Evolutionary conservation across 2,888 invertebrate genomes (phyloP), one percentile per base, ranked within the genome.

Genomic region (Cerastis leucographa): DNA sequence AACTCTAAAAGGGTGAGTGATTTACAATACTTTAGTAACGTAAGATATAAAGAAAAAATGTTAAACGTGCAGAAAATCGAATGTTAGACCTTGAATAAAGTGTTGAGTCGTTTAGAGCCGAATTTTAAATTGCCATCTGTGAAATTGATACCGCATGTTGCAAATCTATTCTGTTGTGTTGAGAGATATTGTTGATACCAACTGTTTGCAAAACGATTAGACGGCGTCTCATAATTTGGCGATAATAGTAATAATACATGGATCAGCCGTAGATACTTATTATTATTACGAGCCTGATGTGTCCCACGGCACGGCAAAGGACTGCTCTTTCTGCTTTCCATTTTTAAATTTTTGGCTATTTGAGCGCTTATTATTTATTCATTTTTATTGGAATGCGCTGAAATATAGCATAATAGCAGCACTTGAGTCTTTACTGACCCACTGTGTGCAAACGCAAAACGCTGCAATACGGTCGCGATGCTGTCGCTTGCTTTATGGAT

Each of bases 1-100:
- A 75, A 75, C 68, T 68, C 61, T 35, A 65, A 79, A 74, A 70
- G 77, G 83, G 86, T 86, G 74, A 86, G 86, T 81, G 64, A 75
- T 76, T 80, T 76, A 76, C 73, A 71, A 66, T 69, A 74, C 51
- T 19, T 72, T 77, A 44, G 35, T 64, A 73, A 56, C n/a, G 62
- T 46, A 56, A 74, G 19, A 64, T 59, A 71, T 71, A 71, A 56
- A 70, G 54, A 67, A 70, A 76, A 49, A 66, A 66, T 66, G 6
- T 67, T 54, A 35, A 59, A 67, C 35, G 42, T 62, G 61, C 59
- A 44, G 25, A 83, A 17, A 77, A 25, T 78, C 54, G 70, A 56
- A 62, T 80, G 61, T 35, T 25, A 71, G 29, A 83, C 71, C 71
- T 83, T 66, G 78, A 61, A 49, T 61, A 49, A 8, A 6, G 80